These are phyloP conservation scores for Vireo griseus DNA, from an alignment of 2,797 vertebrate genomes.

Conservation along the genomic window DNA sequence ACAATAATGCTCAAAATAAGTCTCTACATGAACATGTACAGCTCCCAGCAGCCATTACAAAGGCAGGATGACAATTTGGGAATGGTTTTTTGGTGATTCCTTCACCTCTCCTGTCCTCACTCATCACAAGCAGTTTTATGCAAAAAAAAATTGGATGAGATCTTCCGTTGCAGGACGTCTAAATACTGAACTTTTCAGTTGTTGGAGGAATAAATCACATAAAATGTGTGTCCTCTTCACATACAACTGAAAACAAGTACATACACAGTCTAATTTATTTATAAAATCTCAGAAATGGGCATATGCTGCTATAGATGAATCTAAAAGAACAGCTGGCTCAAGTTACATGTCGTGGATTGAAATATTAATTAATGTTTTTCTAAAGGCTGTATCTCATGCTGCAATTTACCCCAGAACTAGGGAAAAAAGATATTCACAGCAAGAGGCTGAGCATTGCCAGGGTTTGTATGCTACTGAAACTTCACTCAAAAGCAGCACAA, in stretches of 20 bases:
- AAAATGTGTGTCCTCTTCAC: not conserved
- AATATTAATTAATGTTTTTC: slow-evolving; percentile 51
- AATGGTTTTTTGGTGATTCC: not conserved
- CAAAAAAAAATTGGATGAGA: not conserved
- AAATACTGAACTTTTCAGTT: not conserved
- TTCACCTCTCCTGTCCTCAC: not conserved
- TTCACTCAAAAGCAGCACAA: slow-evolving; percentile 23
- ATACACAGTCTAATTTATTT: not conserved
- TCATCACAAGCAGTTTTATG: not conserved
- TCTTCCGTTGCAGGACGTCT: not conserved
- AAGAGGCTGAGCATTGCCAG: not conserved
- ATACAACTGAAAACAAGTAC: not conserved
- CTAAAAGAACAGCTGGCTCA: slow-evolving; percentile 23
- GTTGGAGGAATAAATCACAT: not conserved
- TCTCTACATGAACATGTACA: not conserved
- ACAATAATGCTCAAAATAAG: not conserved
- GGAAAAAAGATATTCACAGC: not conserved
- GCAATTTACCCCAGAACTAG: not conserved
- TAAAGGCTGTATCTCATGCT: not conserved
- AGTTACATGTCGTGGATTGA: not conserved
- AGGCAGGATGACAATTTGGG: not conserved
- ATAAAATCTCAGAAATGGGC: not conserved
- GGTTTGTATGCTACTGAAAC: not conserved
- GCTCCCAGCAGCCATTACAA: not conserved
- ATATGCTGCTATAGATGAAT: not conserved